phyloP scores from a whole-genome alignment of 1,140 invertebrate genomes.

The Calliphora vicina region DNA sequence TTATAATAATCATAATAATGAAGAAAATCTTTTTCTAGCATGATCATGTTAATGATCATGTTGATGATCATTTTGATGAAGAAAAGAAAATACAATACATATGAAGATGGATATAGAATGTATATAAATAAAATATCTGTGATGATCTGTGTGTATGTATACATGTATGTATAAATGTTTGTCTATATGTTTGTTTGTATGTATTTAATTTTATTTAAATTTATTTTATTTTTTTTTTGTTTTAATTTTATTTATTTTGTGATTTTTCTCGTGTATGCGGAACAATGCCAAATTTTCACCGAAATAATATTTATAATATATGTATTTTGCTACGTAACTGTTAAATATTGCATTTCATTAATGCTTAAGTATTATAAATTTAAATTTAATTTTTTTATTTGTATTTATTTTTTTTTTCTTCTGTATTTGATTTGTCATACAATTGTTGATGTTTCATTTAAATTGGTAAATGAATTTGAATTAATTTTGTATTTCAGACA shows the following conservation, averaged over 20 bases:
- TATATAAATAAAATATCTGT: no score
- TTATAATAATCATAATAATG: no score
- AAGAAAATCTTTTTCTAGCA: not conserved
- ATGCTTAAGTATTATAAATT: not conserved
- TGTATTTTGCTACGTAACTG: slow-evolving; percentile 24
- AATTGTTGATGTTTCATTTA: not conserved
- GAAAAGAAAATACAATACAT: no score
- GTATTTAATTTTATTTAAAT: not conserved
- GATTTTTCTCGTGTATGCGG: slow-evolving; percentile 1
- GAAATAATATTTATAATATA: not conserved
- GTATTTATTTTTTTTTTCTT: not conserved
- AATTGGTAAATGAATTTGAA: not conserved
- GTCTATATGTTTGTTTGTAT: not conserved
- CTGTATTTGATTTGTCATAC: not conserved
- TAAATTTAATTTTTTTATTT: not conserved
- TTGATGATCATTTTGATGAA: no score
- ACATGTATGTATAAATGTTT: no score
- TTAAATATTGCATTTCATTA: slow-evolving; percentile 11
- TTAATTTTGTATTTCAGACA: not conserved
- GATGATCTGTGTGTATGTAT: no score
- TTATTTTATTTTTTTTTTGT: no score
- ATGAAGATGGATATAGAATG: no score
- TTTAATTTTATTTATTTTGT: not conserved
- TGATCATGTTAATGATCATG: no score
- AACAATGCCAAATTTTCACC: slow-evolving; percentile 31